These are phyloP conservation scores for Pseudoips prasinana DNA, from an alignment of 2,888 invertebrate species.

Conservation along the genomic window DNA sequence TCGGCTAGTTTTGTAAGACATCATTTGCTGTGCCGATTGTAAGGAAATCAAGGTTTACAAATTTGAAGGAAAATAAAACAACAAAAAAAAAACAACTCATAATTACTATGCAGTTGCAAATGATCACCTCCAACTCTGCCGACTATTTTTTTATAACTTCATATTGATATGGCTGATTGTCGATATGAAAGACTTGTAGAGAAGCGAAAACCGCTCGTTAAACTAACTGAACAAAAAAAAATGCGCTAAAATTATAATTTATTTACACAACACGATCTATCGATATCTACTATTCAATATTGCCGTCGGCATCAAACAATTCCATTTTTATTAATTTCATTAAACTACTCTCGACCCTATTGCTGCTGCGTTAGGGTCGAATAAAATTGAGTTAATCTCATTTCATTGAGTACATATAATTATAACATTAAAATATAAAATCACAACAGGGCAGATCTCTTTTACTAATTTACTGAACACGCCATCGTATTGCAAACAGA, in stretches of 20 bases:
- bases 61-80: constrained; percentile 39
- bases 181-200: constrained; percentile 82
- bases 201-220: constrained; percentile 64
- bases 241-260: constrained; percentile 66
- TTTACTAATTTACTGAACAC: constrained; percentile 46
- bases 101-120: constrained; percentile 41
- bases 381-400: constrained; percentile 68
- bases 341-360: constrained; percentile 21
- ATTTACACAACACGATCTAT: constrained; percentile 60
- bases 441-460: constrained; percentile 75
- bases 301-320: constrained; percentile 51
- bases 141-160: constrained; percentile 77
- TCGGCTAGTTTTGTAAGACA: constrained; percentile 62
- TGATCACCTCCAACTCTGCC: constrained; percentile 61
- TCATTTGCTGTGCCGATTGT: constrained; percentile 52
- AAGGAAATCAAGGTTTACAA: constrained; percentile 35
- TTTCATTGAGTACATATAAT: constrained; percentile 68
- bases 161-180: constrained; percentile 86
- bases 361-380: constrained; percentile 51
- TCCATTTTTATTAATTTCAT: constrained; percentile 44
- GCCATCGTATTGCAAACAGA: constrained; percentile 32
- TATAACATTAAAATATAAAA: constrained; percentile 57
- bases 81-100: constrained; percentile 41
- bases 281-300: constrained; percentile 48
- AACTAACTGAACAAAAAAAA: constrained; percentile 68